Evolutionary conservation across 2,113 vertebrate genomes (phyloP), one percentile per base, ranked within the genome.

Genomic region (Brachyhypopomus occidentalis): DNA sequence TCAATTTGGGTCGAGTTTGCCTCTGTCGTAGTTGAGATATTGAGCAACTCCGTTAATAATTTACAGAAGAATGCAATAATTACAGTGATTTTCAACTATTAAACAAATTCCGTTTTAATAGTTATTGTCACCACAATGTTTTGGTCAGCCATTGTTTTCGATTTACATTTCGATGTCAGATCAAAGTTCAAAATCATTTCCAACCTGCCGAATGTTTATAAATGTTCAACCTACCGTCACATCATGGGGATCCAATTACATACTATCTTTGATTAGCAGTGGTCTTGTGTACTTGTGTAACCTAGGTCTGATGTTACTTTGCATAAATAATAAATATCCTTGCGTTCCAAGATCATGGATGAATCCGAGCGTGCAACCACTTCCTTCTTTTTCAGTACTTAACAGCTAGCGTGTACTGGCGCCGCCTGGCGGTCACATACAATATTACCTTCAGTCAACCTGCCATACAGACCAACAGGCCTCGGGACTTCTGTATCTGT

Each of bases 161-260:
- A 0, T 52, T 52, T 14, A 52, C 12, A 52, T 52, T 52, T 52
- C 45, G 5, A 52, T 52, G 12, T 3, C 45, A 52, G 41, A 41
- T 1, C 45, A 41, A 60, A 60, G 14, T 60, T 22, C 22, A 20
- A 6, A 59, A 22, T 36, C 30, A 17, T 77, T 22, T 48, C 8
- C 1, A 3, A 30, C 41, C 2, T 38, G 45, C 12, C 34, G 64
- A 17, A 48, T 19, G 3, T 11, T 4, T 16, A 27, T 27, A 67
- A 20, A 0, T 69, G 41, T 75, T 30, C 3, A 6, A 71, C 80
- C 77, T 75, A 85, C 84, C 84, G 69, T 77, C 16, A 62, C 22
- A 22, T 82, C 41, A 41, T 25, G n/a, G 16, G 5, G 25, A n/a
- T 75, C 69, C 56, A 56, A 1, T 45, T 2, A 16, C 11, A 20